Percentiles rank a stretch among this genome's conserved stretches.
Conservation (phyloP, 2,113 vertebrate species). For the Malurus alboscapulatus region DNA sequence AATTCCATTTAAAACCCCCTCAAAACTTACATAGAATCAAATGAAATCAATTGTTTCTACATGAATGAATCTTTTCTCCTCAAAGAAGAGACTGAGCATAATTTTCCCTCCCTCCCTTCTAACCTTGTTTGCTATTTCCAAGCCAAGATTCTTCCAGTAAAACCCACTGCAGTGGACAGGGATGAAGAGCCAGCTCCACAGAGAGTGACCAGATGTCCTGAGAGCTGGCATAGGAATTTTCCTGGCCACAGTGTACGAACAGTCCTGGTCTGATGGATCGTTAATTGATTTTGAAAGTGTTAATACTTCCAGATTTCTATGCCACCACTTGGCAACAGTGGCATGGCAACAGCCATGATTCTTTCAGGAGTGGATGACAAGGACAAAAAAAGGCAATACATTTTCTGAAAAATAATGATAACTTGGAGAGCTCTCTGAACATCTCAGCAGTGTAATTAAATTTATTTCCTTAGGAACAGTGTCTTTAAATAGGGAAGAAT, state of each 20-base stretch:
- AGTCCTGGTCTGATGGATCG: neutral
- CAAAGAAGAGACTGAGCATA: neutral
- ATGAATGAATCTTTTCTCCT: neutral
- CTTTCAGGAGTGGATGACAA: slow-evolving; percentile 38
- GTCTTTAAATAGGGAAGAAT: slow-evolving; percentile 45
- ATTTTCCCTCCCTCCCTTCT: neutral
- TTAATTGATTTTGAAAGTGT: slow-evolving; percentile 53
- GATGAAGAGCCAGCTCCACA: neutral
- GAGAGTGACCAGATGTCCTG: neutral
- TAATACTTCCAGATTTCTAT: slow-evolving; percentile 45
- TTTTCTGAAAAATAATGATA: slow-evolving; percentile 53
- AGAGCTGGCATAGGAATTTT: slow-evolving; percentile 11
- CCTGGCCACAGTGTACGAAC: slow-evolving; percentile 1
- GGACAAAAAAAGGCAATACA: slow-evolving; percentile 33
- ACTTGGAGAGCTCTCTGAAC: slow-evolving; percentile 47
- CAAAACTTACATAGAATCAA: neutral
- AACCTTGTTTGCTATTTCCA: neutral
- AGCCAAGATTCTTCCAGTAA: neutral
- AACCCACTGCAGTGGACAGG: neutral
- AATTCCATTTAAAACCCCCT: rapidly evolving
- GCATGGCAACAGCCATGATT: slow-evolving; percentile 43
- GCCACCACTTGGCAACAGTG: slow-evolving; percentile 46
- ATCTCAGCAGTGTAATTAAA: slow-evolving; percentile 46
- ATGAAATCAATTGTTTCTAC: neutral
- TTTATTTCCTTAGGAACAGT: slow-evolving; percentile 52